phyloP scores from a whole-genome alignment of 2,797 vertebrate species.

The Hoplostethus mediterraneus region DNA sequence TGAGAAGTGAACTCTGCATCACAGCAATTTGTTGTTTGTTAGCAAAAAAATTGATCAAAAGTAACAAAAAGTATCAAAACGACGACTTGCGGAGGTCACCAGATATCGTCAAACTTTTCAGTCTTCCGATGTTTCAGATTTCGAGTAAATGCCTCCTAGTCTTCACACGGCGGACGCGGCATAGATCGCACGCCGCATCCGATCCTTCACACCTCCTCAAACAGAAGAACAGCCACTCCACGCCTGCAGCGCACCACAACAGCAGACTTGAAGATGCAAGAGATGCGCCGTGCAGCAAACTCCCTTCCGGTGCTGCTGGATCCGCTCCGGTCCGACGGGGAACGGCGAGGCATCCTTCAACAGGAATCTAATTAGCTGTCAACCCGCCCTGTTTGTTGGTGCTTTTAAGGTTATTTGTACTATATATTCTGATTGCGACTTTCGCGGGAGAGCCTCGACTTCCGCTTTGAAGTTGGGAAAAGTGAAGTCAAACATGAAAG shows the following conservation, averaged over 20 bases:
- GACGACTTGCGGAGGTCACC: no score
- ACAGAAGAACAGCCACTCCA: not conserved
- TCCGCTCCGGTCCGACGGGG: constrained; percentile 18
- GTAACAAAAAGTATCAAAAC: no score
- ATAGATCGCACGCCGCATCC: constrained; percentile 28
- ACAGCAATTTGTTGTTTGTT: no score
- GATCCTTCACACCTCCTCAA: constrained; percentile 22
- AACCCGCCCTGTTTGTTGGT: constrained; percentile 18
- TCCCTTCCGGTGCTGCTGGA: constrained; percentile 33
- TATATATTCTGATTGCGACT: constrained; percentile 58
- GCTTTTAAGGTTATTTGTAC: constrained; percentile 35
- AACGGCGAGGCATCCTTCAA: constrained; percentile 38
- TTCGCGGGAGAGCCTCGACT: constrained; percentile 41
- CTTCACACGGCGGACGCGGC: constrained; percentile 18
- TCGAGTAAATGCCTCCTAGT: not conserved
- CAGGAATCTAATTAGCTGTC: constrained; percentile 38
- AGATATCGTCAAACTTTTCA: no score
- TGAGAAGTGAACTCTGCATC: no score
- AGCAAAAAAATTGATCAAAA: no score
- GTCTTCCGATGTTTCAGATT: no score
- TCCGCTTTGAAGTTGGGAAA: constrained; percentile 20
- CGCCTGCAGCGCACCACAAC: constrained; percentile 27
- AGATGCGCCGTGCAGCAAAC: constrained; percentile 22
- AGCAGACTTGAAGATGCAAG: constrained; percentile 17
- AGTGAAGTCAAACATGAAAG: constrained; percentile 19